Evolutionary conservation across 2,113 vertebrate genomes (phyloP).

Genomic region (Amphilophus citrinellus): DNA sequence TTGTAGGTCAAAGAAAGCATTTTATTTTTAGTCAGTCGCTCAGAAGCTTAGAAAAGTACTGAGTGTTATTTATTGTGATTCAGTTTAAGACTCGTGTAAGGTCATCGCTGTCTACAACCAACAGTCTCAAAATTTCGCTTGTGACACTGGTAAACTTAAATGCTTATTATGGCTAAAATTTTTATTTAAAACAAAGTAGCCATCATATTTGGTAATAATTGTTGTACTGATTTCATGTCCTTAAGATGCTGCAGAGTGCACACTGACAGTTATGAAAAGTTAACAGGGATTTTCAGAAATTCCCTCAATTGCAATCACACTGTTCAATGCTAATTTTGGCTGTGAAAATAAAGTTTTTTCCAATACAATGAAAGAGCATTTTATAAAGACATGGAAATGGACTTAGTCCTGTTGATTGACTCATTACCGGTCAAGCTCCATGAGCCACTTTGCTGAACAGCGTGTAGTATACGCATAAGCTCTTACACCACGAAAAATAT

Average conservation of each 20-base stretch:
- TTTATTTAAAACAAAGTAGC: neutral
- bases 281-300: neutral
- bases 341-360: neutral
- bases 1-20: neutral
- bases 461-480: neutral
- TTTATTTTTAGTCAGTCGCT: neutral
- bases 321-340: neutral
- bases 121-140: neutral
- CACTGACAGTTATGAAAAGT: neutral
- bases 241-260: no score
- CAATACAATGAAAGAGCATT: neutral
- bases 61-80: neutral
- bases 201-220: neutral
- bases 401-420: neutral
- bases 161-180: neutral
- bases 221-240: no score
- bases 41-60: neutral
- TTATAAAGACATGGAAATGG: neutral
- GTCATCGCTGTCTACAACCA: neutral
- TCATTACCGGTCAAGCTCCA: neutral
- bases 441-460: slow-evolving; percentile 11
- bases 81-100: neutral
- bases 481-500: neutral
- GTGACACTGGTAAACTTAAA: neutral
- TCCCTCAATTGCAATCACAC: neutral